phyloP scores from a whole-genome alignment of 2,113 vertebrate species.

The Xerus inauris region DNA sequence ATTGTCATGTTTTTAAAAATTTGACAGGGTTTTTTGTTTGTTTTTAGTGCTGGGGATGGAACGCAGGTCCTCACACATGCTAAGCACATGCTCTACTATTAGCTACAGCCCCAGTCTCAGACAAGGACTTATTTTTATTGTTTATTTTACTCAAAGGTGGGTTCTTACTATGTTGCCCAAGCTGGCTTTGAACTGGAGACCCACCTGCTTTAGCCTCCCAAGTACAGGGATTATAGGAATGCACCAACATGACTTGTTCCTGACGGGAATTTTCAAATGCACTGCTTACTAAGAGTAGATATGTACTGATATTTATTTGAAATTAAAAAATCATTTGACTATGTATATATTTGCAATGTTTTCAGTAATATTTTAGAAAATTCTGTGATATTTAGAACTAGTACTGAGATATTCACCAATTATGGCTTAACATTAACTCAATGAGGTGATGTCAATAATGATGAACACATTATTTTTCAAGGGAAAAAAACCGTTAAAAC shows the following conservation, averaged over 20 bases:
- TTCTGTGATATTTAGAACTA: not conserved
- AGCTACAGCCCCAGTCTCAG: not conserved
- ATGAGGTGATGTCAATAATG: not conserved
- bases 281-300: not conserved
- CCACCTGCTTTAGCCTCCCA: not conserved
- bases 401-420: not conserved
- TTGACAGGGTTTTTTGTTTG: not conserved
- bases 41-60: not conserved
- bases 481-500: slow-evolving; percentile 4
- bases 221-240: not conserved
- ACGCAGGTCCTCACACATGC: not conserved
- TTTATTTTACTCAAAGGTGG: not conserved
- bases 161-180: not conserved
- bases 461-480: slow-evolving; percentile 19
- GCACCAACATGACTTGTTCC: not conserved
- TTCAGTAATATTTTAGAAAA: not conserved
- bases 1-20: not conserved
- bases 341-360: not conserved
- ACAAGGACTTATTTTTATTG: not conserved
- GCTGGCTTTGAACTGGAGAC: not conserved
- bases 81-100: not conserved
- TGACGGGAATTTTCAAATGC: not conserved
- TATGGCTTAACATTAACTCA: not conserved
- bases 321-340: not conserved
- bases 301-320: not conserved